phyloP scores from a whole-genome alignment of 2,888 invertebrate species.

The Callosobruchus maculatus region DNA sequence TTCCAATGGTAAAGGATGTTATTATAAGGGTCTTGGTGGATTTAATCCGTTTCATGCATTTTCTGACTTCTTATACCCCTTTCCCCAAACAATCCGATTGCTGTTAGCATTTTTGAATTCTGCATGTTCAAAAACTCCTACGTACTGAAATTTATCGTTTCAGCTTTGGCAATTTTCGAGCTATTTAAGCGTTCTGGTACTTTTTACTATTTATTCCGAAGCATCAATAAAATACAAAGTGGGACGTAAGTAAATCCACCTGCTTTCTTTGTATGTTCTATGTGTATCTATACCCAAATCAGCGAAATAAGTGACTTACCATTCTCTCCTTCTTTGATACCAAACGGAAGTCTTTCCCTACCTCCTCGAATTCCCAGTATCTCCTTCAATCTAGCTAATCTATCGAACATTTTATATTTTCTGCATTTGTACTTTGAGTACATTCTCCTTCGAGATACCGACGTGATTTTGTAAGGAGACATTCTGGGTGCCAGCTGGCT shows the following conservation, averaged over 20 bases:
- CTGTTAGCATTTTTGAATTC: too few relatives aligned
- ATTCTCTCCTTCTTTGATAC: conserved; percentile 49
- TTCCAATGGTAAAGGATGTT: not conserved
- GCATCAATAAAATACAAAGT: too few relatives aligned
- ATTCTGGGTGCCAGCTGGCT: conserved; percentile 36
- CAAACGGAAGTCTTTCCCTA: conserved; percentile 46
- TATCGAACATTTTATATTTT: conserved; percentile 43
- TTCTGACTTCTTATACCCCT: not conserved
- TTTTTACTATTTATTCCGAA: too few relatives aligned
- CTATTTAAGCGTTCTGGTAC: too few relatives aligned
- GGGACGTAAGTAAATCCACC: too few relatives aligned
- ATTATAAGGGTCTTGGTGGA: not conserved
- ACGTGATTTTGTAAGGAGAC: conserved; percentile 36
- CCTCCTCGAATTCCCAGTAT: conserved; percentile 39
- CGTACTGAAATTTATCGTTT: too few relatives aligned
- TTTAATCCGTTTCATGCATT: not conserved
- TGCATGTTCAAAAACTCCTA: too few relatives aligned
- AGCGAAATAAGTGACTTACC: conserved; percentile 38
- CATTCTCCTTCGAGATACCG: conserved; percentile 23
- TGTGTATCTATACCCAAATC: not conserved
- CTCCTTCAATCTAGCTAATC: conserved; percentile 42
- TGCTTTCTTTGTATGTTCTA: too few relatives aligned
- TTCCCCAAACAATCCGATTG: conserved; percentile 1
- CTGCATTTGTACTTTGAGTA: conserved; percentile 38
- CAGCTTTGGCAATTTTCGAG: too few relatives aligned